Percentiles rank a stretch among this genome's conserved stretches.
phyloP scores from a whole-genome alignment of 1,140 invertebrate species.

The Maconellicoccus hirsutus region DNA sequence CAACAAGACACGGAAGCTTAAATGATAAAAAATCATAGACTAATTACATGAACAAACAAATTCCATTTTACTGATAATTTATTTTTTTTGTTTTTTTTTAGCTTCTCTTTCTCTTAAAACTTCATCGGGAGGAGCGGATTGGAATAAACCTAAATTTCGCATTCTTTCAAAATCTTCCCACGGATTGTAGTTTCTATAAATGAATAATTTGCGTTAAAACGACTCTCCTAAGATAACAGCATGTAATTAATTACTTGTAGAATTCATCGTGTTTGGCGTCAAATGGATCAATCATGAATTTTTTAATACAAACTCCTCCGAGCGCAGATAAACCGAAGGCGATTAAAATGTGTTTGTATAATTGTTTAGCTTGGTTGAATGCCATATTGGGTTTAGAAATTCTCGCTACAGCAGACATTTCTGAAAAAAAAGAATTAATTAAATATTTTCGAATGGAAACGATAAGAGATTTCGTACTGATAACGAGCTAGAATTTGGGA shows the following conservation, averaged over 20 bases:
- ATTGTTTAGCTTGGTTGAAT: background rate
- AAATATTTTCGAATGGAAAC: too few relatives aligned
- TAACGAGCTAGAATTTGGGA: too few relatives aligned
- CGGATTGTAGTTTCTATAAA: background rate
- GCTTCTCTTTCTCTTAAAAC: background rate
- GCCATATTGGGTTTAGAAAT: background rate
- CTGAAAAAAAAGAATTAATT: too few relatives aligned
- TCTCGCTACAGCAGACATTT: background rate
- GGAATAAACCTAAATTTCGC: background rate
- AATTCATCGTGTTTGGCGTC: background rate
- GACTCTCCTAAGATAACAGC: too few relatives aligned
- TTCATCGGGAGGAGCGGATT: background rate
- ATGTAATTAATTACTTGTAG: background rate
- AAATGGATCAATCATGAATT: background rate
- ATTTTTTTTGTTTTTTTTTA: background rate
- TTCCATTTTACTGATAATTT: background rate
- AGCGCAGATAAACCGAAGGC: background rate
- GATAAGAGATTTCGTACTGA: too few relatives aligned
- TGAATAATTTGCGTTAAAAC: background rate
- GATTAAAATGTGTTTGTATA: background rate
- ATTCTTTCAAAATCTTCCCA: conserved; percentile 11
- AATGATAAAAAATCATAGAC: background rate
- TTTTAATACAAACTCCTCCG: background rate
- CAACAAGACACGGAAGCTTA: too few relatives aligned
- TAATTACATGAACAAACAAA: background rate